Evolutionary conservation across 2,113 vertebrate genomes (phyloP).

Genomic region (Catharus fuscescens): DNA sequence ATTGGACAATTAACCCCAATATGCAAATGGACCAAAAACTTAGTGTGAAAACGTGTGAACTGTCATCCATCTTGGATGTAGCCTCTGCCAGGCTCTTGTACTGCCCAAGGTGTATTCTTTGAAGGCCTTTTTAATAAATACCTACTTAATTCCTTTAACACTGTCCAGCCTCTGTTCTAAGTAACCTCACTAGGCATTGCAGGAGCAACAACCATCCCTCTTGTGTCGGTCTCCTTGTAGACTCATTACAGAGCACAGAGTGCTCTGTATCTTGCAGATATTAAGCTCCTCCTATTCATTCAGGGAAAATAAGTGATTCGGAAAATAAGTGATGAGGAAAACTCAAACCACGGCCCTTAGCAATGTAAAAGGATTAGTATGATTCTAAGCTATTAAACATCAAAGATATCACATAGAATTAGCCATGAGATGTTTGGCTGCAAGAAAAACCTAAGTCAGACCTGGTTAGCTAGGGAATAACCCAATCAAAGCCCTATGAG

Average conservation of each 20-base stretch:
- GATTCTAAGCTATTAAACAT: neutral
- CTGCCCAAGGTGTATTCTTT: neutral
- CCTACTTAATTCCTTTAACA: neutral
- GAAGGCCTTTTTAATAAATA: neutral
- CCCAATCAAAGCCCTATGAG: neutral
- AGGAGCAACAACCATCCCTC: neutral
- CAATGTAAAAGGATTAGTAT: neutral
- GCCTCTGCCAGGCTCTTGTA: too few species aligned
- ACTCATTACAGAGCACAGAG: neutral
- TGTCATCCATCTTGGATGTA: too few species aligned
- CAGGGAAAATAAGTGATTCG: neutral
- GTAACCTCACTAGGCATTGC: neutral
- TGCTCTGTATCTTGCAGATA: neutral
- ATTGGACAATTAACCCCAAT: too few species aligned
- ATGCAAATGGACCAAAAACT: too few species aligned
- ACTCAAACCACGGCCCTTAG: neutral
- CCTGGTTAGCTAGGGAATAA: neutral
- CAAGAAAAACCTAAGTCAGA: neutral
- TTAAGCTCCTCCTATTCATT: neutral
- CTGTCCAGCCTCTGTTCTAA: neutral
- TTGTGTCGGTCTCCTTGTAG: neutral
- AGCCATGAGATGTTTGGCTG: neutral
- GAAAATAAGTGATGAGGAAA: neutral
- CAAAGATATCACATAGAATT: neutral
- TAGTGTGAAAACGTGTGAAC: too few species aligned